Base-by-base conservation (phyloP, 1,140 invertebrate species). In the Bombus waltoni region DNA sequence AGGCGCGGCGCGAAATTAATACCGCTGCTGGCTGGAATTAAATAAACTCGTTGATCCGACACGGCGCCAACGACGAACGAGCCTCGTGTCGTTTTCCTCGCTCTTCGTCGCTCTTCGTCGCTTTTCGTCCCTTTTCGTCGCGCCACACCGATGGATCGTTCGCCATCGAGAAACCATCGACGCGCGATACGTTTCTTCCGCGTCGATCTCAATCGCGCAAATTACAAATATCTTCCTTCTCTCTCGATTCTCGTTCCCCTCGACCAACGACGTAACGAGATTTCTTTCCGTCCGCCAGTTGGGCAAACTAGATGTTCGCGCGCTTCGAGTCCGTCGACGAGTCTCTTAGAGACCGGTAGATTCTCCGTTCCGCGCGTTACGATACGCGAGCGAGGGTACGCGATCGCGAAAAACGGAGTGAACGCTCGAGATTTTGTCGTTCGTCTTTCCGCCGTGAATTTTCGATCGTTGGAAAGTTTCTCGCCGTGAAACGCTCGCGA, bases 1-100 rank as follows among this genome's bases (percentile, higher is more conserved):
- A 68, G 32, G 28, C 62, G 81, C 38, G 18, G 47, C 47, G 47
- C 28, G 18, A 72, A 90, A 89, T 87, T 90, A 89, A 90, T 90
- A 90, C 79, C 78, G 59, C 74, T 32, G 44, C 18, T 28, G 57
- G 40, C 11, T 28, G 10, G 80, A 87, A 76, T 89, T 80, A 83
- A 68, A 80, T 40, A 66, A 81, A 84, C 83, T 84, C 68, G 81
- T 87, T 84, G 68, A 82, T 87, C 84, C 59, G 70, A 44, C 35
- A 28, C 38, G 59, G 59, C 82, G 75, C 47, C 57, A 53, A 42
- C 59, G 42, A 40, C 59, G 40, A 84, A 87, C 57, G 44, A 84
- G 47, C 73, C 59, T 44, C 53, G 59, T 32, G 42, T 77, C 72
- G 59, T 81, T 59, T 32, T n/a, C 15, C 28, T 8, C 47, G n/a